Evolutionary conservation across 2,113 vertebrate genomes (phyloP), one percentile per base, ranked within the genome.

Genomic region (Seriola dumerili): DNA sequence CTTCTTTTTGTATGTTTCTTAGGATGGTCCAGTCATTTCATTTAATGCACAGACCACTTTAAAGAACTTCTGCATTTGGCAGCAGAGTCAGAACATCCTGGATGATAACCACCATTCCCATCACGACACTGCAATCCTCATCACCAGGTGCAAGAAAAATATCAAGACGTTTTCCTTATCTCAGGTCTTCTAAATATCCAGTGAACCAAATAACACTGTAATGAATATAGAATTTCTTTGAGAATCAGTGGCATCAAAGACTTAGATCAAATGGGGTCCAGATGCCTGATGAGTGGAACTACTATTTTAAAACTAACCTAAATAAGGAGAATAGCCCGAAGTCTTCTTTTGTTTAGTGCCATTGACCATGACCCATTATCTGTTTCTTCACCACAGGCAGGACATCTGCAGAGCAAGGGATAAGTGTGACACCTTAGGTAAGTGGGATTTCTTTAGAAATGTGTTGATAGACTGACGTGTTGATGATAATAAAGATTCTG

Each of bases 41-140:
- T 99, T 97, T 78, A 98, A 99, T 85, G 98, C 98, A 89, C 97
- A 99, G 93, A 96, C 97, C 91, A 99, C 98, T 75, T 94, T 99
- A 94, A 99, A 97, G 94, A 99, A 97, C 91, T 99, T 99, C 75
- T 99, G 98, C 91, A 96, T 98, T 64, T 99, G 98, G 98, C 98
- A 99, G 90, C 97, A 99, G 86, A 96, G 92, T 3, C 96, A 97
- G 93, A 99, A 98, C 76, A 88, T 95, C 69, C 93, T 94, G 0
- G 96, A 97, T 75, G 98, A 98, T 87, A 97, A 95, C 82, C 97
- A 97, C 75, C 97, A 96, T 70, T 96, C 95, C 12, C 96, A 96
- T 54, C 97, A 99, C 0, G 98, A 99, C 80, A 99, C 98, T 0
- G 98, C 98, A 0, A 97, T 99, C 83, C 96, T 99, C 50, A 96